Conservation (phyloP, 2,888 invertebrate genomes). For the Cacoxenus indagator region DNA sequence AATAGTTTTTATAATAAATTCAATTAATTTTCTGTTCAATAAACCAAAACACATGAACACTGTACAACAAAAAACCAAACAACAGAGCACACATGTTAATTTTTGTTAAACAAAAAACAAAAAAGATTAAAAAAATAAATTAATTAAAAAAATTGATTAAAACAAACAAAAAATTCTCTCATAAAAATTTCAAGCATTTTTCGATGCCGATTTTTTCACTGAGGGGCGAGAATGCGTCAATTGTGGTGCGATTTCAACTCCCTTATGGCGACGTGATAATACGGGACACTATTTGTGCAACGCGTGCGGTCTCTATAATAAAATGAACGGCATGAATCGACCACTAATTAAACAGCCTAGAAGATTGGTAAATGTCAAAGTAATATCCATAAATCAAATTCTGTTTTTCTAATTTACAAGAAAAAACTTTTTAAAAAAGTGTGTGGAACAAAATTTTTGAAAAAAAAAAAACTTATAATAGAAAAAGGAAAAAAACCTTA, state of each 20-base stretch:
- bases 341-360: constrained; percentile 92
- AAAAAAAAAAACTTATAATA: constrained; percentile 29
- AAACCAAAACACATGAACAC: constrained; percentile 28
- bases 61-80: constrained; percentile 27
- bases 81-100: constrained; percentile 32
- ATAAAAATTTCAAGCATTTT: constrained; percentile 67
- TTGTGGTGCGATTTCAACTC: constrained; percentile 97
- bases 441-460: constrained; percentile 65
- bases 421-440: constrained; percentile 5
- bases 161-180: constrained; percentile 8
- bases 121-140: constrained; percentile 26
- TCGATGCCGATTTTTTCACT: constrained; percentile 72
- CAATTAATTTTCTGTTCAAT: constrained; percentile 66
- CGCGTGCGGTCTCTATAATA: constrained; percentile 98
- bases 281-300: constrained; percentile 99
- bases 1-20: constrained; percentile 71
- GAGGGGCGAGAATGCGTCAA: constrained; percentile 99
- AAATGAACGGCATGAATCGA: constrained; percentile 95
- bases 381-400: constrained; percentile 18
- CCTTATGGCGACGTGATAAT: constrained; percentile 98
- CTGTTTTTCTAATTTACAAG: background rate
- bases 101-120: constrained; percentile 18
- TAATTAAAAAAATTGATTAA: constrained; percentile 12
- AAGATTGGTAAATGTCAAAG: constrained; percentile 80
- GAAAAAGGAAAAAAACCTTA: constrained; percentile 54